Conservation (phyloP, 2,113 vertebrate species). For the Oryzias javanicus region DNA sequence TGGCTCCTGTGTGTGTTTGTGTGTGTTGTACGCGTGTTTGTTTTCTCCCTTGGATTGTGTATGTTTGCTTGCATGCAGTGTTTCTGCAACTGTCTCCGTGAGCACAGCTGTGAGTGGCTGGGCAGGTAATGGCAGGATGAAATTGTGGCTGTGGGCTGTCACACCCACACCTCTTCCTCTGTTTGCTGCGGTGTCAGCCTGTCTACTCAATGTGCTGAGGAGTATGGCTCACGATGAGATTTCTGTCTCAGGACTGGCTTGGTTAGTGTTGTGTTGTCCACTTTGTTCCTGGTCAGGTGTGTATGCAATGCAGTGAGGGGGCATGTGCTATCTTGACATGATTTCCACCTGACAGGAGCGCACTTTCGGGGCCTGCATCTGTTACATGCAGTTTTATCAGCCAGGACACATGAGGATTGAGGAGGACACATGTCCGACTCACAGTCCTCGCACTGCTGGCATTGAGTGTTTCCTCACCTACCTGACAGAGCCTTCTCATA, state of each 20-base stretch:
- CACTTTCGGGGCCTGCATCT: conserved; percentile 33
- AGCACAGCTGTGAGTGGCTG: conserved; percentile 61
- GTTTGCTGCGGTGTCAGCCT: conserved; percentile 65
- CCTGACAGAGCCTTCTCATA: conserved; percentile 21
- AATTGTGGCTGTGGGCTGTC: conserved; percentile 71
- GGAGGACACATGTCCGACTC: conserved; percentile 39
- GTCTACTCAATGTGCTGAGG: conserved; percentile 74
- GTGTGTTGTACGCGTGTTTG: conserved; percentile 14
- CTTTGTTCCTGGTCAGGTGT: conserved; percentile 75
- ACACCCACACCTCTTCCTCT: conserved; percentile 62
- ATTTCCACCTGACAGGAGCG: conserved; percentile 36
- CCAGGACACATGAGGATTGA: conserved; percentile 42
- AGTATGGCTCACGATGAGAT: conserved; percentile 58
- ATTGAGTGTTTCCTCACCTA: conserved; percentile 5
- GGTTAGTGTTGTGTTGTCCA: conserved; percentile 68
- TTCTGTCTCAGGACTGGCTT: conserved; percentile 52
- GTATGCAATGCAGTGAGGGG: conserved; percentile 52
- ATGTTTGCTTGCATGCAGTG: conserved; percentile 31
- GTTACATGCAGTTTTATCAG: conserved; percentile 36
- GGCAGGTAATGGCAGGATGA: conserved; percentile 73
- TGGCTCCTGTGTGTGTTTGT: conserved; percentile 33
- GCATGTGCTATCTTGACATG: conserved; percentile 53
- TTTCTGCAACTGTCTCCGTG: conserved; percentile 61
- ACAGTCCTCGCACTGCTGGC: conserved; percentile 13
- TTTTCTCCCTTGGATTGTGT: conserved; percentile 14